phyloP scores from a whole-genome alignment of 2,113 vertebrate species.

The Strix uralensis region DNA sequence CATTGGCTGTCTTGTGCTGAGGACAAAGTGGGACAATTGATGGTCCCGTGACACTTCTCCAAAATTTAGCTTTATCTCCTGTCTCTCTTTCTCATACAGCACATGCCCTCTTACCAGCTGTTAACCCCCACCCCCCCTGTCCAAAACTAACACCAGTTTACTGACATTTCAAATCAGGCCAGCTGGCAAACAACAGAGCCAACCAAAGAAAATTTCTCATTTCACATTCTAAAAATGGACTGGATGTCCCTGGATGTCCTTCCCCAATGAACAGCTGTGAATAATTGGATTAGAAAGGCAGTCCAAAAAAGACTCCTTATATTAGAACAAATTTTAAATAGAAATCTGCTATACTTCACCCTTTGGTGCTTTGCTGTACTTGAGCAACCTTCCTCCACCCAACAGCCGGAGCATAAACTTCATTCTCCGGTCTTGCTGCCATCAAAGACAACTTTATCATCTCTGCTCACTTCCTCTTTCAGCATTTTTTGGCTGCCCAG shows the following conservation, averaged over 20 bases:
- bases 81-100: background rate
- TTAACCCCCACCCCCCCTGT: background rate
- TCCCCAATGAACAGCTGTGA: slow-evolving; percentile 32
- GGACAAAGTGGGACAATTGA: background rate
- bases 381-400: background rate
- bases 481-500: background rate
- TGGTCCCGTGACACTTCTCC: background rate
- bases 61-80: background rate
- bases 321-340: slow-evolving; percentile 14
- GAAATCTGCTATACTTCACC: slow-evolving; percentile 1
- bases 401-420: background rate
- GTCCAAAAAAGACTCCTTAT: background rate
- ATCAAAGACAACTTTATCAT: background rate
- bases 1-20: background rate
- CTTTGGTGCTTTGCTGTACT: background rate
- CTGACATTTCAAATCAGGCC: background rate
- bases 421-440: background rate
- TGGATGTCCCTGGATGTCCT: slow-evolving; percentile 35
- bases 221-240: slow-evolving; percentile 46
- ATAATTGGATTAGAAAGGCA: slow-evolving; percentile 16
- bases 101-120: background rate
- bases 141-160: slow-evolving; percentile 12
- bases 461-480: background rate
- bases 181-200: slow-evolving; percentile 10
- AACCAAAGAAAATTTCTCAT: slow-evolving; percentile 34